Evolutionary conservation across 1,140 invertebrate genomes (phyloP).

Genomic region (Probaryconus sp.): DNA sequence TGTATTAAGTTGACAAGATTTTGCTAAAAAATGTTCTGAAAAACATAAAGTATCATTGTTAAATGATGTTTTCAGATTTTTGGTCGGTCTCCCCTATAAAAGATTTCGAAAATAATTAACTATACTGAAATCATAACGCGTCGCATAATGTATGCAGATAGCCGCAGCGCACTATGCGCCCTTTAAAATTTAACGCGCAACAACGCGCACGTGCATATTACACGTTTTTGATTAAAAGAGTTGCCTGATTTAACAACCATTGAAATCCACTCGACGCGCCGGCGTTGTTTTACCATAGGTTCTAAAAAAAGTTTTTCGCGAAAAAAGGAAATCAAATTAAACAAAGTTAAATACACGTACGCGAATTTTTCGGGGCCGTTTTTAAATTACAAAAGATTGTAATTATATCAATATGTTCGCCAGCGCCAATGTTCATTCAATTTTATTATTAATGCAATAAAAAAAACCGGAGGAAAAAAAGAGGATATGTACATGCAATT

Average conservation of each 20-base stretch:
- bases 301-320: background rate
- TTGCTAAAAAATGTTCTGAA: too few relatives aligned
- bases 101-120: slow-evolving; percentile 18
- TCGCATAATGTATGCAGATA: slow-evolving; percentile 12
- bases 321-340: background rate
- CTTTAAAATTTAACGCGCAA: slow-evolving; percentile 4
- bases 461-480: too few relatives aligned
- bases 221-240: slow-evolving; percentile 1
- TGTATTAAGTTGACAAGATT: too few relatives aligned
- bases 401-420: too few relatives aligned
- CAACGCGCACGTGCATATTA: background rate
- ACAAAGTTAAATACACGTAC: background rate
- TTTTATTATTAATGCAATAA: too few relatives aligned
- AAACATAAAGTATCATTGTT: too few relatives aligned
- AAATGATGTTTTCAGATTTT: background rate
- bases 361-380: too few relatives aligned
- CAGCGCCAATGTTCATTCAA: too few relatives aligned
- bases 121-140: slow-evolving; percentile 7
- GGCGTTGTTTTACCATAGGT: background rate
- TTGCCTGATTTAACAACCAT: slow-evolving; percentile 10
- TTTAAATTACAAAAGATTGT: too few relatives aligned
- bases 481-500: too few relatives aligned
- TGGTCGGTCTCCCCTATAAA: slow-evolving; percentile 7
- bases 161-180: background rate
- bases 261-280: background rate